These are phyloP conservation scores for Suricata suricatta DNA, from an alignment of 2,113 vertebrate genomes.

Conservation along the genomic window DNA sequence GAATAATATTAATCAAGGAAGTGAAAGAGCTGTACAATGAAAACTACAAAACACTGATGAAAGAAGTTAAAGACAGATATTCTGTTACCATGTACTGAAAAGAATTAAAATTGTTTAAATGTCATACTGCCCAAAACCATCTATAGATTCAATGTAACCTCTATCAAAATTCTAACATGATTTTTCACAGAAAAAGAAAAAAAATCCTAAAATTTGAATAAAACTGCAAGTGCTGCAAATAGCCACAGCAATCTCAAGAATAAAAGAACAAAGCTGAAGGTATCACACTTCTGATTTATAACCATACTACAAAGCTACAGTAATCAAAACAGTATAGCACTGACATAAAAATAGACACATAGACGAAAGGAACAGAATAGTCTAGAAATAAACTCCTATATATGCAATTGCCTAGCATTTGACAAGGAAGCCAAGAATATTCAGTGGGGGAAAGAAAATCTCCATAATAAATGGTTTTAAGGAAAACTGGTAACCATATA, in stretches of 20 bases:
- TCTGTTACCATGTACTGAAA: not conserved
- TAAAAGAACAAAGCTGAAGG: not conserved
- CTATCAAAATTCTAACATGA: not conserved
- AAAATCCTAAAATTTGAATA: not conserved
- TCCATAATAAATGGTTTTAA: not conserved
- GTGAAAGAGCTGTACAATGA: not conserved
- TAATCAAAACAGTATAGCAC: not conserved
- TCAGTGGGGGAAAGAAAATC: not conserved
- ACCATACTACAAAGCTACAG: not conserved
- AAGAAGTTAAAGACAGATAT: not conserved
- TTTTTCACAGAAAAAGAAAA: not conserved
- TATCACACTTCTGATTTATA: not conserved
- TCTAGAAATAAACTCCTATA: not conserved
- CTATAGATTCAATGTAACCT: not conserved
- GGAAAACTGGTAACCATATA: not conserved
- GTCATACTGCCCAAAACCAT: not conserved
- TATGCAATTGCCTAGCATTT: not conserved
- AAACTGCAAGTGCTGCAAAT: not conserved
- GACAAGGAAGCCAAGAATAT: not conserved
- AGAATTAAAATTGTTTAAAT: not conserved
- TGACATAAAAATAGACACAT: not conserved
- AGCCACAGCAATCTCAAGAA: not conserved
- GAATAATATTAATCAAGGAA: not conserved
- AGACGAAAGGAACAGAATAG: not conserved
- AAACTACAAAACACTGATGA: not conserved